These are phyloP conservation scores for Cosmorhoe ocellata DNA, from an alignment of 2,888 invertebrate genomes.

Conservation along the genomic window DNA sequence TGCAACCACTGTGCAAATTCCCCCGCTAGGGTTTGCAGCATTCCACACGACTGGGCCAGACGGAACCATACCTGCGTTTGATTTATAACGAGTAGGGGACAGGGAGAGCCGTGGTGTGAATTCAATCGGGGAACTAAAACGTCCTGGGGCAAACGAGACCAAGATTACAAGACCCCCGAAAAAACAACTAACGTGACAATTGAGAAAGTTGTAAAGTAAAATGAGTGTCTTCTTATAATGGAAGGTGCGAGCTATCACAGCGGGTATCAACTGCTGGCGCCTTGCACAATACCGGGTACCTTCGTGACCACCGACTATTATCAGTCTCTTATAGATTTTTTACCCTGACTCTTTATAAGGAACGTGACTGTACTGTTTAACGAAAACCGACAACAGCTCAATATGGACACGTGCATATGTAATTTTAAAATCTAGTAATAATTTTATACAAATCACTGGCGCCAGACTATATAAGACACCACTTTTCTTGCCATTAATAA, in stretches of 20 bases:
- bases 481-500: constrained; percentile 29
- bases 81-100: constrained; percentile 79
- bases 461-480: constrained; percentile 33
- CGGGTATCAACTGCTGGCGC: constrained; percentile 72
- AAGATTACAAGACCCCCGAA: constrained; percentile 46
- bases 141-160: constrained; percentile 55
- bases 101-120: constrained; percentile 69
- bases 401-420: constrained; percentile 61
- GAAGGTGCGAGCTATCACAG: constrained; percentile 62
- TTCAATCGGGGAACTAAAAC: constrained; percentile 65
- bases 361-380: constrained; percentile 69
- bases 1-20: constrained; percentile 47
- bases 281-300: constrained; percentile 61
- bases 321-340: constrained; percentile 69
- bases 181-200: constrained; percentile 34
- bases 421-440: constrained; percentile 53
- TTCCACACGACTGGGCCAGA: constrained; percentile 69
- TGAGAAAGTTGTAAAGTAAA: constrained; percentile 23
- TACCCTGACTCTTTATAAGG: constrained; percentile 58
- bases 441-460: constrained; percentile 32
- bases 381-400: constrained; percentile 60
- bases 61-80: constrained; percentile 76
- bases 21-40: constrained; percentile 54
- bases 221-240: constrained; percentile 48
- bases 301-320: constrained; percentile 77